phyloP scores from a whole-genome alignment of 2,888 invertebrate species.

The Agrotis ipsilon region DNA sequence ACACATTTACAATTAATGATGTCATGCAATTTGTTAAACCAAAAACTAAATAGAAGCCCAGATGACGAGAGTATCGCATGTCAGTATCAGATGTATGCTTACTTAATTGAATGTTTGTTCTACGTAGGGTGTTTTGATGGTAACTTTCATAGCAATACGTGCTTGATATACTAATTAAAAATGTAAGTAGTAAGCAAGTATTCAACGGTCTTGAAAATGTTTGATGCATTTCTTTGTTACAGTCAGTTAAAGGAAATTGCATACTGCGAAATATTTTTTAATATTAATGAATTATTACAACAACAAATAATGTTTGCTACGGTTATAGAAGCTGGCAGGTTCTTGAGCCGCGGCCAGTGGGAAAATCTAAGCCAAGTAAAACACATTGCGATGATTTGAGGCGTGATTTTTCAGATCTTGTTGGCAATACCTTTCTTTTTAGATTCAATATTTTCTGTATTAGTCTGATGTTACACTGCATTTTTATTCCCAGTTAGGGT shows the following conservation, averaged over 20 bases:
- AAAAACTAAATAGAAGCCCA: conserved; percentile 47
- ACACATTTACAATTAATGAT: conserved; percentile 15
- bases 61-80: conserved; percentile 38
- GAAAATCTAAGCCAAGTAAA: background rate
- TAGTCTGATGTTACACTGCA: background rate
- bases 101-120: conserved; percentile 56
- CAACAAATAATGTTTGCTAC: background rate
- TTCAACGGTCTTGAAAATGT: background rate
- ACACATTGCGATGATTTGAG: background rate
- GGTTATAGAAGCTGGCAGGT: too few relatives aligned
- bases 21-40: conserved; percentile 29
- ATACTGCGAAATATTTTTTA: background rate
- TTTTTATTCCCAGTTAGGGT: background rate
- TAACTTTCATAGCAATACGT: conserved; percentile 43
- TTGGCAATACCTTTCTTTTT: background rate
- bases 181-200: background rate
- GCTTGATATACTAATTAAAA: conserved; percentile 42
- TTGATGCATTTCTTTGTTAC: background rate
- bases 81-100: conserved; percentile 35
- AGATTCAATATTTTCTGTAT: background rate
- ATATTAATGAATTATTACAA: too few relatives aligned
- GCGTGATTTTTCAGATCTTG: background rate
- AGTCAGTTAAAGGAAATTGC: background rate
- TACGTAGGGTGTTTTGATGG: conserved; percentile 51
- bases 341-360: background rate